Evolutionary conservation across 2,797 vertebrate genomes (phyloP), one percentile per base, ranked within the genome.

Genomic region (Eremophila alpestris): DNA sequence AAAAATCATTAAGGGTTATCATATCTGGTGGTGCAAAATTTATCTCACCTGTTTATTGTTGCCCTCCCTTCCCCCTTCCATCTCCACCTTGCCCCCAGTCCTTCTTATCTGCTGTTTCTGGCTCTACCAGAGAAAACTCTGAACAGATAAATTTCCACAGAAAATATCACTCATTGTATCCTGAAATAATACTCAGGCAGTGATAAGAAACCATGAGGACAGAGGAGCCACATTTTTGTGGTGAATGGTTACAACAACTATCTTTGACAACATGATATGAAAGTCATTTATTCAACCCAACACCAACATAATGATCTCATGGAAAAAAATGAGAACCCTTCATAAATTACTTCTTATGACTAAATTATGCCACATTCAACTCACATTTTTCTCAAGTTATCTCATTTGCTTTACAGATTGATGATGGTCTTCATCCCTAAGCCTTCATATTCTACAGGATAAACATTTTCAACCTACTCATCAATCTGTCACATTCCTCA

Each of bases 311-410:
- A 95, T 51, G 46, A 91, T 77, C 92, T 91, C 24, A 23, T 27
- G 55, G 62, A 56, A 93, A 96, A 94, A 96, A 93, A 92, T 45
- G 67, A 94, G 87, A 91, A 93, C 10, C 70, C 63, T 79, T 96
- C 89, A 88, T 88, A 96, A 89, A 91, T 94, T 87, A 95, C 94
- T 94, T 76, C 89, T 95, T 96, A 97, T 79, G 95, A 95, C 87
- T 96, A 94, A 92, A 96, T 94, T 97, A 96, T 91, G 77, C 67
- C 73, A 83, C 67, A 93, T 85, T 93, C 77, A 59, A 68, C 63
- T 96, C 94, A 92, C 84, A 96, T 95, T 94, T 96, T 95, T 97
- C 91, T 91, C 80, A 86, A 88, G 94, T 96, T 96, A 96, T 84
- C 94, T 94, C 79, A 91, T 94, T 92, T 88, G 24, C 90, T 95